phyloP scores from a whole-genome alignment of 2,888 invertebrate species.

The Orgyia antiqua region DNA sequence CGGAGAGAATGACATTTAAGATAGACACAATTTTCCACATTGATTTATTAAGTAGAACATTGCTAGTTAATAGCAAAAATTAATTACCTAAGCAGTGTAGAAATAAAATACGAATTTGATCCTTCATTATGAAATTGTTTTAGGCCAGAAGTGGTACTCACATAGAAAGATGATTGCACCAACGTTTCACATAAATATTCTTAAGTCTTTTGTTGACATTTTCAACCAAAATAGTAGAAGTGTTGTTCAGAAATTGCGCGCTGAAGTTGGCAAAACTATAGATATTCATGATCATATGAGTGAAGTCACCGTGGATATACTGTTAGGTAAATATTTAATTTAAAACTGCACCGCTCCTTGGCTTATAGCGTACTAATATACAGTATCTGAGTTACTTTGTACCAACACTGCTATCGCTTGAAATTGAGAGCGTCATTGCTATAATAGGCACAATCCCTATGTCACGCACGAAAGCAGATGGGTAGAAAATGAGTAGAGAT shows the following conservation, averaged over 20 bases:
- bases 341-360: neutral
- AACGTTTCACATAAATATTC: constrained; percentile 87
- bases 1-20: too few relatives aligned
- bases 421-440: too few relatives aligned
- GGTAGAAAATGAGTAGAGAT: too few relatives aligned
- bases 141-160: constrained; percentile 85
- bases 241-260: constrained; percentile 79
- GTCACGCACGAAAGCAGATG: too few relatives aligned
- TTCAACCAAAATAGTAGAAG: constrained; percentile 83
- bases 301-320: constrained; percentile 84
- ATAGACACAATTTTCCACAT: too few relatives aligned
- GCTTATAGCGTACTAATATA: neutral
- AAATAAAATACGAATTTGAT: too few relatives aligned
- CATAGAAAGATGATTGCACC: constrained; percentile 89
- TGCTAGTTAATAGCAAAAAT: too few relatives aligned
- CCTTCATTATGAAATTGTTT: too few relatives aligned
- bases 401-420: neutral
- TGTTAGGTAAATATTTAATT: constrained; percentile 59
- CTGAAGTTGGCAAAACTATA: constrained; percentile 79
- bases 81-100: too few relatives aligned
- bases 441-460: too few relatives aligned
- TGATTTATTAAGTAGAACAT: too few relatives aligned
- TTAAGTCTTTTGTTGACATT: constrained; percentile 85
- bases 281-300: constrained; percentile 86
- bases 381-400: neutral